These are phyloP conservation scores for Buphagus erythrorhynchus DNA, from an alignment of 2,797 vertebrate species.

Conservation along the genomic window DNA sequence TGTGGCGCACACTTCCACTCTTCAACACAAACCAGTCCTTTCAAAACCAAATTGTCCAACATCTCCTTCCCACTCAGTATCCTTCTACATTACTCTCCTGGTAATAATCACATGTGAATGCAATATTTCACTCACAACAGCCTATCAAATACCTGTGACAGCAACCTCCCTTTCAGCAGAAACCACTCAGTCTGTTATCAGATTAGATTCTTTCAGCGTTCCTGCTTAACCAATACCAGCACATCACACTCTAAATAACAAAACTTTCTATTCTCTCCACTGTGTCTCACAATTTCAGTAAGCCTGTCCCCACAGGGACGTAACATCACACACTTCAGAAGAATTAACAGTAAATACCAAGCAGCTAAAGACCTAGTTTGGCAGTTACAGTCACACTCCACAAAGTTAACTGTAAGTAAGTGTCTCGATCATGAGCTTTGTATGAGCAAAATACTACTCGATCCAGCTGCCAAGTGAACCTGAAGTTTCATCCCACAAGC, in stretches of 20 bases:
- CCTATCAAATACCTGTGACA: background rate
- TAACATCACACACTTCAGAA: background rate
- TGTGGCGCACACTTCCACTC: background rate
- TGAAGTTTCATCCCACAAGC: background rate
- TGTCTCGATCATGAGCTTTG: fast-evolving
- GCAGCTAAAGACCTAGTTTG: no score
- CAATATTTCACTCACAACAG: background rate
- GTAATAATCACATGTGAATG: background rate
- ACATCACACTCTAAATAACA: background rate
- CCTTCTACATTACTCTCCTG: background rate
- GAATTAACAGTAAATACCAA: background rate
- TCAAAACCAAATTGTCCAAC: background rate
- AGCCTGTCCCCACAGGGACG: background rate
- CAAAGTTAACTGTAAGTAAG: fast-evolving
- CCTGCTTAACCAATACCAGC: background rate
- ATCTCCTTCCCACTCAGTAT: background rate
- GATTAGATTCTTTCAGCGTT: background rate
- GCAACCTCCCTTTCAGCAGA: background rate
- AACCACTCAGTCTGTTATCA: background rate
- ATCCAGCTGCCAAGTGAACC: background rate
- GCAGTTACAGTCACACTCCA: background rate
- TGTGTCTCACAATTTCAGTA: background rate
- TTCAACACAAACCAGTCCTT: background rate
- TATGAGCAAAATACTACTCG: background rate
- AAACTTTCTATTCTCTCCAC: background rate